Evolutionary conservation across 1,140 invertebrate genomes (phyloP), one percentile per base, ranked within the genome.

Genomic region (Drosophila chauvacae): DNA sequence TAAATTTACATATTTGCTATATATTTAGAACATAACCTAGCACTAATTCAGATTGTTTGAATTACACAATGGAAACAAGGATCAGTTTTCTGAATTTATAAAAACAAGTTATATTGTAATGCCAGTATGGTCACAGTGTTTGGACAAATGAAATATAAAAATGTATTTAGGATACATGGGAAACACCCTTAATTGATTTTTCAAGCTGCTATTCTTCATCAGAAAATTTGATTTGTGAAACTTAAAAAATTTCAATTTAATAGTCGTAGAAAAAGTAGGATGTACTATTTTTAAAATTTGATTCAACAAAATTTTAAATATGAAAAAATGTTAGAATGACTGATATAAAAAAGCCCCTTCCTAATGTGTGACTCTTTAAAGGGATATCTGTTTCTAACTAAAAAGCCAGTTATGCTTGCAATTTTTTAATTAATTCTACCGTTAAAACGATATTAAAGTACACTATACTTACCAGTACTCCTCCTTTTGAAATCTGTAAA

Each of bases 331-430:
- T 11, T 6, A 3, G n/a, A 0, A 50, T 18, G n/a, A 18, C 6
- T 35, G 6, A 35, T 53, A 18, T 51, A 13, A 33, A 23, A 37
- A 56, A 23, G 14, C 2, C 10, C 20, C 9, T 9, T 3, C 33
- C 23, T 16, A 37, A 23, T 55, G 14, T n/a, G 7, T 37, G 14
- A 55, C 14, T 55, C 0, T 23, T 37, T 35, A 5, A 20, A 53
- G 1, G 6, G 0, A 33, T 33, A 28, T 60, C 10, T 4, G 4
- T 10, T 7, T 64, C 14, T 42, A 41, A 33, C 4, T 42, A 50
- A n/a, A 28, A 64, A 56, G 66, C 69, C 69, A 72, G 65, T 42
- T 41, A 50, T 69, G 35, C 20, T 72, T 42, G 44, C 10, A 50
- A n/a, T 48, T 57, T 55, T 14, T 9, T 7, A 28, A 42, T 37